Base-by-base conservation (phyloP, 2,797 vertebrate species). In the Notamacropus eugenii region DNA sequence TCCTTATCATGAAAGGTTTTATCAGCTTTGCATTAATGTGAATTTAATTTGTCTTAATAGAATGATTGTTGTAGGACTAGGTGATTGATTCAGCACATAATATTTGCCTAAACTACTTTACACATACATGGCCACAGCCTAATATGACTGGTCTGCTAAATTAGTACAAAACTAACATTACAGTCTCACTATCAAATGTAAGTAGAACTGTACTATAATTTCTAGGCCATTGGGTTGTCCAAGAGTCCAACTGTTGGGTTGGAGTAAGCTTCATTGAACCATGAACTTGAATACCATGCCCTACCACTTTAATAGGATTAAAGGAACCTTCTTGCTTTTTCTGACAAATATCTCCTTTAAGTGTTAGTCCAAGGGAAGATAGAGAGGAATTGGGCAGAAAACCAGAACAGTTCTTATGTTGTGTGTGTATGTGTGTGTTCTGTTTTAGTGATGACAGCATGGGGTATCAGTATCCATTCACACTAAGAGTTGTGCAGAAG, bases 381-480 rank as follows among this genome's bases (percentile, higher is more conserved):
- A 40, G 90, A 93, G 90, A 94, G 11, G 74, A 95, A 14, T 55
- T 82, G 92, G 92, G 55, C 55, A 91, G 91, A 91, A 93, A 46
- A 59, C 95, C 57, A 97, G 93, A 97, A 54, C 27, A 90, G 92
- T 96, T 96, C 96, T 97, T 40, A 46, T 27, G 91, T 92, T 98
- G 94, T 90, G 1, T 56, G 87, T 96, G 74, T 97, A 55, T 57
- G 0, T 97, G 0, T 97, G 92, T 98, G 55, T 97, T 98, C 59
- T 97, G 16, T 98, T 98, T 93, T 98, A 99, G 99, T 98, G 99
- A 99, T 93, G 99, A 99, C 98, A 99, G 99, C 97, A 99, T 99
- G 99, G 99, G 99, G 4, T 99, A 99, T 98, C 99, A 99, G 93
- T 99, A 99, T 98, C 99, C 99, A 16, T 99, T 99, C 98, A 99